A percentile compares a stretch with the other conserved stretches of the same genome.
phyloP scores from a whole-genome alignment of 1,140 invertebrate species.

The Pseudomyrmex gracilis region DNA sequence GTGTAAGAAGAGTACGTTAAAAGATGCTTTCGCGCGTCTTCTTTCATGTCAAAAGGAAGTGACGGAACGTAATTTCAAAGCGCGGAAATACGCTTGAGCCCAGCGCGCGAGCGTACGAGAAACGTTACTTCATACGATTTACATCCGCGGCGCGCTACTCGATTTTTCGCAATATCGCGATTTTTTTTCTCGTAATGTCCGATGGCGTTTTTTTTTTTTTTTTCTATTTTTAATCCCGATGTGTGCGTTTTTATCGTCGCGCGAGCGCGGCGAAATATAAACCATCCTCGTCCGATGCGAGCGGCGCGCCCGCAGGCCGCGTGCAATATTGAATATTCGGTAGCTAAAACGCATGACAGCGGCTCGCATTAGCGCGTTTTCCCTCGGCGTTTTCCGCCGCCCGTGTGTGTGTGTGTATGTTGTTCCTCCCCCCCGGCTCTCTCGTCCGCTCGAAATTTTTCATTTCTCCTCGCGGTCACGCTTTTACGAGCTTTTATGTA shows the following conservation, averaged over 20 bases:
- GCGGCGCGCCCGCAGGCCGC: neutral
- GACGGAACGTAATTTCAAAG: neutral
- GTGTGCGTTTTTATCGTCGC: slow-evolving; percentile 30
- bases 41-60: neutral
- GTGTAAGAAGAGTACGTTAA: neutral
- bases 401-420: slow-evolving; percentile 3
- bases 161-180: neutral
- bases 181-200: neutral
- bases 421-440: too few relatives aligned
- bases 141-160: neutral
- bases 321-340: slow-evolving; percentile 62
- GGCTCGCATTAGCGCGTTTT: slow-evolving; percentile 55
- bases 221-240: slow-evolving; percentile 38
- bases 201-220: neutral
- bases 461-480: slow-evolving; percentile 29
- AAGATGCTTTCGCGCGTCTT: neutral
- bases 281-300: slow-evolving; percentile 42
- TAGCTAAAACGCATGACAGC: slow-evolving; percentile 56
- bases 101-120: neutral
- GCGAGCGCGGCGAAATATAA: slow-evolving; percentile 53
- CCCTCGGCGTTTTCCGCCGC: neutral
- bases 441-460: slow-evolving; percentile 45
- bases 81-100: slow-evolving; percentile 5
- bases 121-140: neutral
- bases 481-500: slow-evolving; percentile 58